Base-by-base conservation (phyloP, 2,797 vertebrate genomes). In the Anabacerthia variegaticeps region DNA sequence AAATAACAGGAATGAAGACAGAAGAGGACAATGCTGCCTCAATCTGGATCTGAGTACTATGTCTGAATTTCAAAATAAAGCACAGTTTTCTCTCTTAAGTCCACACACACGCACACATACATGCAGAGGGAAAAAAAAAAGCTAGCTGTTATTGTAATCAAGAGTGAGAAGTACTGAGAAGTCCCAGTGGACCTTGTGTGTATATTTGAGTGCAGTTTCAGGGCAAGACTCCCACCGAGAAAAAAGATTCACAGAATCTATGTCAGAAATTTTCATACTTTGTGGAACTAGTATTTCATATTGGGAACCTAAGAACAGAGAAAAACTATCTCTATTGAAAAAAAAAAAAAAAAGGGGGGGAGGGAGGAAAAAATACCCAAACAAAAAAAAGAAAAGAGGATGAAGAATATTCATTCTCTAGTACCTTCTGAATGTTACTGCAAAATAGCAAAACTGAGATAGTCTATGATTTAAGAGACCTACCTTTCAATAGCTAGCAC, bases 401-500 rank as follows among this genome's bases (percentile, higher is more conserved):
- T 16, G 10, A 49, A 8, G 12, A 58, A 49, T 9, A 71, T 51
- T 26, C 65, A 69, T 67, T 68, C 10, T 55, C 76, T 61, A 62
- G 14, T 55, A 56, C 36, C 43, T 82, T 89, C 22, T 85, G 28
- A 74, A 78, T 52, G 12, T 46, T 78, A 61, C 32, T 48, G 62
- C 34, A 84, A 85, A 93, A 81, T 17, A 69, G n/a, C 39, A 92
- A 89, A 63, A 55, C 54, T 44, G 28, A 44, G 23, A 78, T 52
- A 80, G 21, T 75, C 84, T 39, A 84, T 59, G 43, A 58, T 95
- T 96, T 91, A 80, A 96, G 72, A 89, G n/a, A 88, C 59, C 39
- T 46, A 73, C 76, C 69, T 96, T 96, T 95, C 91, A 96, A 77
- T 48, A 92, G 58, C 61, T 93, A 68, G n/a, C 24, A 73, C 43